Base-by-base conservation (phyloP, 1,140 invertebrate genomes). In the Laupala kohalensis region DNA sequence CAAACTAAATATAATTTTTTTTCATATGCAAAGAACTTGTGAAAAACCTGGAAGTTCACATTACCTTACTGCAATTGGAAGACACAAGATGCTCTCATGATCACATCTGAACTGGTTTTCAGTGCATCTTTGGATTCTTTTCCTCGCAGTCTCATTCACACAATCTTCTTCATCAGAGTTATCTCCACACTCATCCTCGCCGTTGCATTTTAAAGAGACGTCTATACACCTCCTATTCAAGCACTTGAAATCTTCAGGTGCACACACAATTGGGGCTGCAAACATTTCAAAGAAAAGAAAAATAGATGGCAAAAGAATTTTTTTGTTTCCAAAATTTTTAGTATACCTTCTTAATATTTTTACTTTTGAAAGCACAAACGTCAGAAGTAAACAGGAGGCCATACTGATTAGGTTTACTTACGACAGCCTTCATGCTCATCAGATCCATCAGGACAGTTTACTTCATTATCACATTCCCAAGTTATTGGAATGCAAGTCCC, bases 381-480 rank as follows among this genome's bases (percentile, higher is more conserved):
- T 69, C 30, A 23, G 13, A 12, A 67, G 24, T 25, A 13, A 12
- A 12, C 9, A 67, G 66, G 66, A 67, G 66, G 66, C 13, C n/a
- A n/a, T n/a, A n/a, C n/a, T n/a, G n/a, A n/a, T n/a, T n/a, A n/a
- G n/a, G 13, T n/a, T n/a, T 25, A 71, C 71, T 68, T 72, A 72
- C 71, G 28, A 69, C 71, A 72, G 5, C 13, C 9, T 25, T 37
- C 19, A 67, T 77, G 73, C 76, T 88, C 81, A 77, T 92, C 90
- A 76, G 84, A 79, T 74, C 81, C 81, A 78, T 90, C 84, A 0
- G 75, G 73, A 77, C 91, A 93, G 76, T 90, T 86, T 64, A 83
- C 79, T 74, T 90, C 87, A 9, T 85, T 86, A 81, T 96, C 92
- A 80, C 93, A 96, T 12, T 89, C 79, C 87, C 88, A 88, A 37